phyloP scores from a whole-genome alignment of 92 coral and sea anemone genomes.

The Epizoanthus ramosus region DNA sequence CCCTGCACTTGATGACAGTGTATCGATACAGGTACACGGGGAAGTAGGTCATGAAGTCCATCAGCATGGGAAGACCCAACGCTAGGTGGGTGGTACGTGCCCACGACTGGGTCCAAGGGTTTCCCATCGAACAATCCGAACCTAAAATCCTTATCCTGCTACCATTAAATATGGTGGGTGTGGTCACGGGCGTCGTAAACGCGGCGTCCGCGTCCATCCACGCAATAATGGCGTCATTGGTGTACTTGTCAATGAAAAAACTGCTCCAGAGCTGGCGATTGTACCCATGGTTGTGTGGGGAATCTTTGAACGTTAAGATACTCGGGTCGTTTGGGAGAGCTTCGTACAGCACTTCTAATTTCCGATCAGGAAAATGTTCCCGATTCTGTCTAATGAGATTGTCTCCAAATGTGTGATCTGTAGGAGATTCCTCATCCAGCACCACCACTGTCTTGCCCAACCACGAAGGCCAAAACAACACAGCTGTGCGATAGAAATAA shows the following conservation, averaged over 20 bases:
- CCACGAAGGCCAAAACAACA: slow-evolving; percentile 47
- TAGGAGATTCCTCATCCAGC: slow-evolving; percentile 44
- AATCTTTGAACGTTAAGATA: slow-evolving; percentile 1
- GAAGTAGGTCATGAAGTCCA: slow-evolving; percentile 53
- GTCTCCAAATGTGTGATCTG: slow-evolving; percentile 24
- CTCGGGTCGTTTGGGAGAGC: slow-evolving; percentile 32
- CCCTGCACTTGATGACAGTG: slow-evolving; percentile 27
- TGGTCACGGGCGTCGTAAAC: slow-evolving; percentile 14
- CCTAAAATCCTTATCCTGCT: neutral
- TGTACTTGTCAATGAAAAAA: slow-evolving; percentile 41
- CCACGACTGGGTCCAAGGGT: neutral
- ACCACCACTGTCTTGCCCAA: slow-evolving; percentile 50
- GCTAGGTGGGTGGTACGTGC: slow-evolving; percentile 1
- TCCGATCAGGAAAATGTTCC: slow-evolving; percentile 33
- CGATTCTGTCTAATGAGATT: neutral
- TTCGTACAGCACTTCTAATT: slow-evolving; percentile 36
- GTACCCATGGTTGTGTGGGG: neutral
- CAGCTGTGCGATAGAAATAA: slow-evolving; percentile 24
- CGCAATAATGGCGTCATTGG: slow-evolving; percentile 44
- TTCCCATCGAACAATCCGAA: neutral
- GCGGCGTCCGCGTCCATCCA: slow-evolving; percentile 58
- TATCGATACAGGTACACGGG: slow-evolving; percentile 59
- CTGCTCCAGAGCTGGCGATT: slow-evolving; percentile 37
- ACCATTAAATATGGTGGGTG: neutral
- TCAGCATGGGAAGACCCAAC: slow-evolving; percentile 41